Evolutionary conservation across 2,113 vertebrate species (phyloP).

Genomic region (Corynorhinus townsendii): DNA sequence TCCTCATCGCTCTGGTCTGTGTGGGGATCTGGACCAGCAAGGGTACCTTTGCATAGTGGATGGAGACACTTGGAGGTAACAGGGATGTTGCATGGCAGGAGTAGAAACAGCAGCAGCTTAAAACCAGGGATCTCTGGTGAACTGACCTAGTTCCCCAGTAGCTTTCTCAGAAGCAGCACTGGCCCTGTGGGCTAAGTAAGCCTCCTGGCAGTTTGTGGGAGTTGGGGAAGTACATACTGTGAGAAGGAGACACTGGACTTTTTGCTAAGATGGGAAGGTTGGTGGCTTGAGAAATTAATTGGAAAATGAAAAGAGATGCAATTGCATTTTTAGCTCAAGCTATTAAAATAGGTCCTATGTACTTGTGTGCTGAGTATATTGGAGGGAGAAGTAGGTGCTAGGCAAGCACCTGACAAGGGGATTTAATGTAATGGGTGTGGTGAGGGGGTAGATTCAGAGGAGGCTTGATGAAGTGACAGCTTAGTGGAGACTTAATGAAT

Average conservation of each 20-base stretch:
- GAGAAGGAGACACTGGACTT: neutral
- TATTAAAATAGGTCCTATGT: neutral
- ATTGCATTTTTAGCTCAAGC: neutral
- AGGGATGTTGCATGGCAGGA: neutral
- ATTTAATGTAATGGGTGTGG: neutral
- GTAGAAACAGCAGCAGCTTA: neutral
- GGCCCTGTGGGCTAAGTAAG: neutral
- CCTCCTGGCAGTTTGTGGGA: neutral
- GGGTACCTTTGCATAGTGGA: neutral
- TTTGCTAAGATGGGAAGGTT: neutral
- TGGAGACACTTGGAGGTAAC: neutral
- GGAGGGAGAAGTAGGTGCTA: neutral
- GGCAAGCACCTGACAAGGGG: neutral
- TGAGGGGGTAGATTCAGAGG: neutral
- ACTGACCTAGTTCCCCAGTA: neutral
- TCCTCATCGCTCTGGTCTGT: neutral
- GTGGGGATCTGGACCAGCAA: neutral
- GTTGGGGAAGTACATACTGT: neutral
- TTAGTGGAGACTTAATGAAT: neutral
- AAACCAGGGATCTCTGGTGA: neutral
- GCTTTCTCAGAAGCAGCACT: neutral
- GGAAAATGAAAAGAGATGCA: neutral
- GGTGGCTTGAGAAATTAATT: neutral
- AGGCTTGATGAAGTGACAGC: neutral
- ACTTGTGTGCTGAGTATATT: neutral